Base-by-base conservation (phyloP, 2,797 vertebrate genomes). In the Sebastes melanostomus region DNA sequence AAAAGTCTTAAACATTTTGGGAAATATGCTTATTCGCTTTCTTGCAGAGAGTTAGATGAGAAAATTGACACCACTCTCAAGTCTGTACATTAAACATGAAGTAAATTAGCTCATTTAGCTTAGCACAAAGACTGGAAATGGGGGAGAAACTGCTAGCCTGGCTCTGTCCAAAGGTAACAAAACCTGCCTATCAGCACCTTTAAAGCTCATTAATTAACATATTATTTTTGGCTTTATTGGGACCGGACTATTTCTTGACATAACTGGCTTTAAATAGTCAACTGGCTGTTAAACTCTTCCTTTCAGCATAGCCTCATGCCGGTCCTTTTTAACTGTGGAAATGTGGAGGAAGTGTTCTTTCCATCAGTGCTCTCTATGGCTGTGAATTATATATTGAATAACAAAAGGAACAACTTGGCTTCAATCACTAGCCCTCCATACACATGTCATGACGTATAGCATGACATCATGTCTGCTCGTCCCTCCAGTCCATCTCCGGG, bases 401-500 rank as follows among this genome's bases (percentile, higher is more conserved):
- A 81, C 66, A 78, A 73, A 77, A 75, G 46, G 52, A 81, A 69
- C n/a, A 82, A 52, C 59, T 85, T 80, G 77, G 68, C 82, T 27
- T 5, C 66, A 85, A 25, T 70, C 46, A 25, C 65, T 66, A 66
- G 84, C 78, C 82, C 6, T 80, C 71, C 66, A 73, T 84, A 58
- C 70, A 81, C 75, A 85, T 75, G 77, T 77, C 78, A 69, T 87
- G 87, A 83, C 58, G 50, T 76, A 66, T 61, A 46, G 70, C 56
- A 87, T 92, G 84, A 93, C 89, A 89, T 91, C 82, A 91, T 86
- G 88, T 93, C 88, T 91, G 69, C 81, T 30, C 81, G 85, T 89
- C 85, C 83, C 78, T 79, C 38, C 32, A 70, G 80, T 80, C 78
- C 69, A 78, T 83, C 78, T 86, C 38, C 76, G 75, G 75, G 8